Evolutionary conservation across 2,888 invertebrate genomes (phyloP).

Genomic region (Zonitis immaculata): DNA sequence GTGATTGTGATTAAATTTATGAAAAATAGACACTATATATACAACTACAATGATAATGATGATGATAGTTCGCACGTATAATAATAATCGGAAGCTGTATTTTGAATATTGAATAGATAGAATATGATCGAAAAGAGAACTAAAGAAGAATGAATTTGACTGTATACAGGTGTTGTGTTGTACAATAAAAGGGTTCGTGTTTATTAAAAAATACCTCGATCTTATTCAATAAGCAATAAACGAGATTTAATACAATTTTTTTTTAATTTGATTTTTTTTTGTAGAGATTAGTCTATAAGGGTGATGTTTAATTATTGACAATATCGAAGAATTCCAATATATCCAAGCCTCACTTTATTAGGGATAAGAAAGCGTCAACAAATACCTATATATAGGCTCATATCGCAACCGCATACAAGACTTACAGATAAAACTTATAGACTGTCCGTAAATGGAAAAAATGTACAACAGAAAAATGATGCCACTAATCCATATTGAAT

Average conservation of each 20-base stretch:
- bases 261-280: too few species aligned
- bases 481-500: too few species aligned
- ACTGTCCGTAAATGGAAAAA: too few species aligned
- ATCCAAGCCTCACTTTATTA: slow-evolving; percentile 17
- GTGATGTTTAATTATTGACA: slow-evolving; percentile 26
- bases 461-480: too few species aligned
- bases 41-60: not conserved
- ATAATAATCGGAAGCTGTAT: not conserved
- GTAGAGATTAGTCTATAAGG: slow-evolving; percentile 18
- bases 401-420: not conserved
- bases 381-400: not conserved
- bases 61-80: not conserved
- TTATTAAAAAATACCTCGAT: too few species aligned
- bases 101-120: not conserved
- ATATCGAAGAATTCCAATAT: slow-evolving; percentile 27
- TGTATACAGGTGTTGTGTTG: too few species aligned
- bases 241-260: too few species aligned
- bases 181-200: too few species aligned
- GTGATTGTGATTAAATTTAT: slow-evolving; percentile 1
- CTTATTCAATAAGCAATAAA: too few species aligned
- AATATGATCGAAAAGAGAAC: too few species aligned
- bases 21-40: not conserved
- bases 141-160: too few species aligned
- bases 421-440: too few species aligned
- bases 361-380: not conserved